Conservation (phyloP, 2,888 invertebrate species). For the Sphaerophoria taeniata region DNA sequence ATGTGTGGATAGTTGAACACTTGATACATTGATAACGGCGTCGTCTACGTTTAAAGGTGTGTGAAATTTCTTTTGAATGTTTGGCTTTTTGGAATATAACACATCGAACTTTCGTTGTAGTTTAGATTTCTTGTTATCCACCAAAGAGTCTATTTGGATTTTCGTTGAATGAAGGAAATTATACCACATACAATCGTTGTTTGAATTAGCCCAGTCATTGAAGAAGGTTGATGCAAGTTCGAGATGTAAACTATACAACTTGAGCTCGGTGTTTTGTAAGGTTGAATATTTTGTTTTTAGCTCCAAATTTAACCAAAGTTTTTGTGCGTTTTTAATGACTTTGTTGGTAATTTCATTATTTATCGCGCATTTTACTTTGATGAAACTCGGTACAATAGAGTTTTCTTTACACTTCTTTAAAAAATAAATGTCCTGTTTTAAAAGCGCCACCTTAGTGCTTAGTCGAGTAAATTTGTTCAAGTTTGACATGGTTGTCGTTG, state of each 20-base stretch:
- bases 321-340: slow-evolving; percentile 11
- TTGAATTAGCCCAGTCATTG: background rate
- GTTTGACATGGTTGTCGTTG: background rate
- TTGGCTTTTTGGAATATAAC: background rate
- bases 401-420: background rate
- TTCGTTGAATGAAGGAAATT: background rate
- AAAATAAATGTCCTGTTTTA: background rate
- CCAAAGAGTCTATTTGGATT: background rate
- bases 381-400: background rate
- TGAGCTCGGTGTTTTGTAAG: background rate
- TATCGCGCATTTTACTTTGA: background rate
- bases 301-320: slow-evolving; percentile 6
- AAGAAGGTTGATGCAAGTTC: background rate
- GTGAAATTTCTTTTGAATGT: background rate
- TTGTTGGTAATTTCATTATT: slow-evolving; percentile 1
- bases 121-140: background rate
- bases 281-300: slow-evolving; percentile 1
- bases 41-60: slow-evolving; percentile 2
- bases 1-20: background rate
- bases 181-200: slow-evolving; percentile 3
- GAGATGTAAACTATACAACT: slow-evolving; percentile 3
- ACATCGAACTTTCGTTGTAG: slow-evolving; percentile 7
- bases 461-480: background rate
- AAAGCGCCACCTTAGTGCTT: background rate
- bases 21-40: slow-evolving; percentile 6